Evolutionary conservation across 2,797 vertebrate species (phyloP), one percentile per base, ranked within the genome.

Genomic region (Thripadectes ignobilis): DNA sequence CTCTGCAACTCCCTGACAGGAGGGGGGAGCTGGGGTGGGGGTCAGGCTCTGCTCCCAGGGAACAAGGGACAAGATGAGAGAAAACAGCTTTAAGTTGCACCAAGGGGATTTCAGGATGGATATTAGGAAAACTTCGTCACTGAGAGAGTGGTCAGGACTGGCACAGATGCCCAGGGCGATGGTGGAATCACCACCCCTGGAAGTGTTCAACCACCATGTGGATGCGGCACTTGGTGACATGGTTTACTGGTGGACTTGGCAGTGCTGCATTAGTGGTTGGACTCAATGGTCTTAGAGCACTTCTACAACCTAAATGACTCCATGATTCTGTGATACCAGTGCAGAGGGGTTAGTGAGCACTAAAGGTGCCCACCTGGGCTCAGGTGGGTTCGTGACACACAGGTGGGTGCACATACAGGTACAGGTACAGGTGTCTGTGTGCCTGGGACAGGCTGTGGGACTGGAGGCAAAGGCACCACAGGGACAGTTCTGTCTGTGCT

Each of bases 381-480:
- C 30, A 11, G 54, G 34, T 6, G 27, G 48, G 51, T n/a, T 17
- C 5, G 4, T 0, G 26, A 61, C 74, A 66, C 1, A 2, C 1
- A 4, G 29, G 12, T 12, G n/a, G 23, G 15, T 34, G 61, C 45
- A 5, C 0, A 0, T 1, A 9, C 0, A 38, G 41, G 3, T 13
- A 45, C 43, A 10, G n/a, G n/a, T 34, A 38, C 5, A 41, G 45
- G 3, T 11, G 36, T 22, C 5, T 23, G n/a, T 62, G 68, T 34
- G 51, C 19, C 32, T 14, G 32, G 45, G 45, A 7, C 2, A 4
- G 57, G 24, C 61, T 19, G 4, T 9, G 41, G 23, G 19, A 34
- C 32, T 8, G 38, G 67, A 48, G 58, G 32, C 85, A 46, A 0
- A 1, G 67, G 27, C 1, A 2, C 63, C 6, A 4, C 30, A 34